Evolutionary conservation across 2,888 invertebrate species (phyloP), one percentile per base, ranked within the genome.

Genomic region (Agrotis puta): DNA sequence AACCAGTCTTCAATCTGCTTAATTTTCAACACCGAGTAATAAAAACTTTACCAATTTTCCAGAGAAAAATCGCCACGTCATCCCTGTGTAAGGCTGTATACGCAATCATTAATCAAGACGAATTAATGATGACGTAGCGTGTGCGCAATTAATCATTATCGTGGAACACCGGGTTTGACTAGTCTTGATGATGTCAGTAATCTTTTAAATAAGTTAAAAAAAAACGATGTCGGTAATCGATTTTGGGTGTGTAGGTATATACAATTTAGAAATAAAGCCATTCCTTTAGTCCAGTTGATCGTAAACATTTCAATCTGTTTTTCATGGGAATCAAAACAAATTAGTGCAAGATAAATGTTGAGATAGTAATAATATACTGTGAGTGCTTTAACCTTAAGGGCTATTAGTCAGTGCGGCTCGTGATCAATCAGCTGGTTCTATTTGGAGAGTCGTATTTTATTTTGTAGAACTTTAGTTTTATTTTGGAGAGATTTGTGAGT

Each of bases 61-160:
- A 53, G 47, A 64, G 53, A 74, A 67, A 54, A 57, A 69, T 16
- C 0, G 27, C 20, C 2, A 7, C 27, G 47, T 81, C 74, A 84
- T 54, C 61, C 22, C 63, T 50, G 50, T 43, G 53, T 20, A 53
- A 70, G 27, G 20, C 59, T 67, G 57, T 69, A 82, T 65, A 50
- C 63, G 16, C 27, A 65, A 72, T 74, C 77, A 81, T 84, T 82
- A 74, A 82, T 84, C 78, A 85, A 62, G 65, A 74, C 48, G 53
- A 39, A 72, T 73, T 84, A 79, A 79, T 79, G 56, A 76, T 78
- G 82, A 78, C 71, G 71, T 69, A 56, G 53, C 69, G 65, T 66
- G 73, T 53, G 65, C 70, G 48, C 63, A 71, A 83, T 83, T 79
- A 82, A 83, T 83, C 73, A 81, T 56, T 74, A 84, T 74, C 27